A percentile compares a stretch with the other conserved stretches of the same genome.
These are phyloP conservation scores for Channa striata DNA, from an alignment of 2,797 vertebrate species.

Conservation along the genomic window DNA sequence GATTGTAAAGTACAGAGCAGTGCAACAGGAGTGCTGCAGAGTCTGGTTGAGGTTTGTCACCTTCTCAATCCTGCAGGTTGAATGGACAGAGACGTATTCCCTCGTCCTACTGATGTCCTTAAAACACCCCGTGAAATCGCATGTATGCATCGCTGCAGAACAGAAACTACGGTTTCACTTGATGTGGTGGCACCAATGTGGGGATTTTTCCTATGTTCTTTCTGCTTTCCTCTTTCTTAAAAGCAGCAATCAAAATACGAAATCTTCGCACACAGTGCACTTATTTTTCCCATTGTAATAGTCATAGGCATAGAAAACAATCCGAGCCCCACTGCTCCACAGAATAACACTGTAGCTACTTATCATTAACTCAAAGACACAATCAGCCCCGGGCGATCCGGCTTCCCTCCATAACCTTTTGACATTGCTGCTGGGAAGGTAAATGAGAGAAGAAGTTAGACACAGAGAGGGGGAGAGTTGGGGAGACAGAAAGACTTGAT, in stretches of 20 bases:
- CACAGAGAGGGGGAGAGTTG: slow-evolving; percentile 28
- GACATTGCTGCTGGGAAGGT: slow-evolving; percentile 82
- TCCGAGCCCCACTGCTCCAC: slow-evolving; percentile 60
- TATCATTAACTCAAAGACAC: slow-evolving; percentile 83
- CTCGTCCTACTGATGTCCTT: slow-evolving; percentile 32
- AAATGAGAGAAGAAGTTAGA: slow-evolving; percentile 75
- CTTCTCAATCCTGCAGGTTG: slow-evolving; percentile 68
- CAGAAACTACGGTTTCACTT: slow-evolving; percentile 27
- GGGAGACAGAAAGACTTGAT: slow-evolving; percentile 56
- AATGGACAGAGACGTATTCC: slow-evolving; percentile 53
- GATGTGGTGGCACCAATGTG: slow-evolving; percentile 16
- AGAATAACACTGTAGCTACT: slow-evolving; percentile 79
- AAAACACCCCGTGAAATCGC: slow-evolving; percentile 34
- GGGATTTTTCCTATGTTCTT: slow-evolving; percentile 12
- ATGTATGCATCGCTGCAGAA: slow-evolving; percentile 14
- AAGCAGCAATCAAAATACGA: slow-evolving; percentile 16
- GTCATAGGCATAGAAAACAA: slow-evolving; percentile 50
- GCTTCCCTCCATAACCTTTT: slow-evolving; percentile 78
- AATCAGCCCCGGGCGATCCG: slow-evolving; percentile 76
- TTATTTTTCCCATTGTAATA: slow-evolving; percentile 44
- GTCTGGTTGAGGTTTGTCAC: slow-evolving; percentile 58
- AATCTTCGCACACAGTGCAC: slow-evolving; percentile 27
- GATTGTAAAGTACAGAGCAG: slow-evolving; percentile 67
- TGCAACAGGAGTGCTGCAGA: slow-evolving; percentile 45
- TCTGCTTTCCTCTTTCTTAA: slow-evolving; percentile 9